Conservation (phyloP, 2,113 vertebrate genomes). For the Tragulus kanchil region DNA sequence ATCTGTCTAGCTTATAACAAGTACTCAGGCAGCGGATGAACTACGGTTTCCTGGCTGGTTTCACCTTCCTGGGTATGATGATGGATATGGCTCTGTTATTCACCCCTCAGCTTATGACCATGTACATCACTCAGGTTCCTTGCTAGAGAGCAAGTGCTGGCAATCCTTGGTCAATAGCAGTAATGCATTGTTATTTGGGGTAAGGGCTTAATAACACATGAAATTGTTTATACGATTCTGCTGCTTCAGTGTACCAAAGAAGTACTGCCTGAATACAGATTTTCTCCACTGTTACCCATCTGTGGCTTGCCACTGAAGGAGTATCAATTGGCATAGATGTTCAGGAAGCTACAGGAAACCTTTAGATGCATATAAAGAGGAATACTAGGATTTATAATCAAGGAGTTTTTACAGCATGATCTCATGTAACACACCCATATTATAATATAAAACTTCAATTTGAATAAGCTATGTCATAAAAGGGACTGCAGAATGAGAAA, state of each 20-base stretch:
- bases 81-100: background rate
- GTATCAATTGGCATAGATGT: background rate
- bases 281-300: background rate
- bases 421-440: conserved; percentile 43
- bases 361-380: conserved; percentile 7
- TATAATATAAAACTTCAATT: conserved; percentile 44
- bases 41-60: background rate
- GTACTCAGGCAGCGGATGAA: background rate
- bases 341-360: background rate
- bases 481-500: conserved; percentile 46
- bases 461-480: conserved; percentile 40
- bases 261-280: background rate
- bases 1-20: background rate
- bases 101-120: background rate
- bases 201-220: background rate
- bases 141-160: background rate
- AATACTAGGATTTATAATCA: conserved; percentile 2
- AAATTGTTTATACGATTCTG: background rate
- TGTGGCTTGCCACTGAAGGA: background rate
- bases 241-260: background rate
- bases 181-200: background rate
- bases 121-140: background rate
- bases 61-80: background rate
- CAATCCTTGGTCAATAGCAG: background rate
- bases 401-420: conserved; percentile 53